phyloP scores from a whole-genome alignment of 2,797 vertebrate genomes.

The Pangasius larnaudii region DNA sequence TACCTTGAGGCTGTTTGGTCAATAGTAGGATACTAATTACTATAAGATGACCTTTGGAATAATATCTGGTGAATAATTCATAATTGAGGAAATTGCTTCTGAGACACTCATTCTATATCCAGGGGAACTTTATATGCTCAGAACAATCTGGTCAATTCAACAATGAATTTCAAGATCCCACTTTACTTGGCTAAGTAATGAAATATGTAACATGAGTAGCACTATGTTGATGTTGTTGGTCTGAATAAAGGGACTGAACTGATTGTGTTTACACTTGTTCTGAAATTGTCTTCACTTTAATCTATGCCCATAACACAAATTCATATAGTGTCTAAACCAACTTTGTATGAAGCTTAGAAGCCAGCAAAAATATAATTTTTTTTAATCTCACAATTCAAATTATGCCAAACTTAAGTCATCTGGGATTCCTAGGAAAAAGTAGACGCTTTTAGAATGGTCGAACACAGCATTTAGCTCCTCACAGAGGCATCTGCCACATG shows the following conservation, averaged over 20 bases:
- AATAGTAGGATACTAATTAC: conserved; percentile 87
- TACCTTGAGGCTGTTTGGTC: conserved; percentile 86
- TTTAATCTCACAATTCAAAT: background rate
- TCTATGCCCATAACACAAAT: background rate
- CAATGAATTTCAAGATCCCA: conserved; percentile 44
- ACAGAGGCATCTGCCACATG: background rate
- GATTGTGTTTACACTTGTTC: conserved; percentile 10
- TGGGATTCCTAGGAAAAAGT: background rate
- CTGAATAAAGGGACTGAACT: background rate
- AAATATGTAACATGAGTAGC: conserved; percentile 32
- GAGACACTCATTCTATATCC: conserved; percentile 70
- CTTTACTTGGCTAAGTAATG: conserved; percentile 20
- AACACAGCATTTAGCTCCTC: background rate
- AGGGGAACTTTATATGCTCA: conserved; percentile 54
- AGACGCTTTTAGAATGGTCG: background rate
- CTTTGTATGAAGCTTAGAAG: background rate
- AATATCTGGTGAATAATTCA: conserved; percentile 88
- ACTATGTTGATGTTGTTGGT: background rate
- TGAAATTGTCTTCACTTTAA: background rate
- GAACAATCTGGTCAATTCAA: conserved; percentile 40
- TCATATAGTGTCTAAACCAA: background rate
- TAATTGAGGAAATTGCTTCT: conserved; percentile 79
- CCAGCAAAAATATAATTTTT: background rate
- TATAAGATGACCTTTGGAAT: conserved; percentile 87
- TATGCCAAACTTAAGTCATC: too few relatives aligned